Evolutionary conservation across 2,113 vertebrate genomes (phyloP).

Genomic region (Motacilla alba): DNA sequence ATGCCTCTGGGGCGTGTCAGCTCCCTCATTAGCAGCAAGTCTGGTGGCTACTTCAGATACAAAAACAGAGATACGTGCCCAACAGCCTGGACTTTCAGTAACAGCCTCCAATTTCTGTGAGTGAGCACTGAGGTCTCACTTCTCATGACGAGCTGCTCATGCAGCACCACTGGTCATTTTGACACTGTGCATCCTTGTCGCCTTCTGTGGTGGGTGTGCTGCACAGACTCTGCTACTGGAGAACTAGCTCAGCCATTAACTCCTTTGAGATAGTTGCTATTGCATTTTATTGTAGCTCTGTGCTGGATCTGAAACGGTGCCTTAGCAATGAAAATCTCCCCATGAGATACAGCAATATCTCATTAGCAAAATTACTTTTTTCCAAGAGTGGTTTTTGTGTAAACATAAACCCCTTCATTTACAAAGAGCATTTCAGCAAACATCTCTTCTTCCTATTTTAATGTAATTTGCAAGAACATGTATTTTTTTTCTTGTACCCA

Average conservation of each 20-base stretch:
- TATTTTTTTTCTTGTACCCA: neutral
- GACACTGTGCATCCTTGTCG: neutral
- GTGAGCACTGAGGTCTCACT: neutral
- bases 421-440: slow-evolving; percentile 6
- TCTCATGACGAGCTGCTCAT: neutral
- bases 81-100: neutral
- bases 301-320: slow-evolving; percentile 18
- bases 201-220: neutral
- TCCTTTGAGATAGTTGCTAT: neutral
- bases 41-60: neutral
- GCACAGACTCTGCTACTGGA: neutral
- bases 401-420: slow-evolving; percentile 55
- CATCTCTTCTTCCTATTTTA: neutral
- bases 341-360: slow-evolving; percentile 29
- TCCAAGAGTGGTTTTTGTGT: slow-evolving; percentile 45
- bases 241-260: neutral
- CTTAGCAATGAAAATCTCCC: slow-evolving; percentile 38
- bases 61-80: neutral
- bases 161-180: neutral
- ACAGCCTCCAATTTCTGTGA: neutral
- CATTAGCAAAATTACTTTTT: slow-evolving; percentile 64
- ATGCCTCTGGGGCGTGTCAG: neutral
- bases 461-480: slow-evolving; percentile 1
- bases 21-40: neutral
- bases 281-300: slow-evolving; percentile 17